Evolutionary conservation across 2,797 vertebrate genomes (phyloP).

Genomic region (Notolepis coatsorum): DNA sequence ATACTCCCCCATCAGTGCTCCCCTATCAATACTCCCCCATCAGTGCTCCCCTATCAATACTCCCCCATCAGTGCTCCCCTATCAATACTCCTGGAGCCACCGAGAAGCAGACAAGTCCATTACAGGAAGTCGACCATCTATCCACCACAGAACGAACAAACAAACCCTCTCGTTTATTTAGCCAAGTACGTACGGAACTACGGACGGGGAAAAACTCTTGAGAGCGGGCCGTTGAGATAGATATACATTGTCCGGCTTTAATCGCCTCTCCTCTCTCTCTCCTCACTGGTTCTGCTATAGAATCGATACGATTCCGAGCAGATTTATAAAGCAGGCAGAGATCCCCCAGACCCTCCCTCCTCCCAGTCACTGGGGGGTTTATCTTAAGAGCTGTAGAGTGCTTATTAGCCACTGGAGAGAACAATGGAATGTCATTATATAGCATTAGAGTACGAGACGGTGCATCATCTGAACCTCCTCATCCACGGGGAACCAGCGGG

Average conservation of each 20-base stretch:
- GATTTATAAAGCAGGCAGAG: background rate
- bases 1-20: background rate
- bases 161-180: background rate
- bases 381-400: conserved; percentile 8
- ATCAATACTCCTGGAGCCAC: background rate
- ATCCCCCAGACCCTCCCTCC: background rate
- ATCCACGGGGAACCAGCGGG: background rate
- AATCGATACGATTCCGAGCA: background rate
- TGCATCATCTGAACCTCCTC: background rate
- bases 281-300: background rate
- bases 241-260: background rate
- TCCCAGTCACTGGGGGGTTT: conserved; percentile 21
- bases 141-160: background rate
- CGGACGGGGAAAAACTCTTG: background rate
- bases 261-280: background rate
- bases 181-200: background rate
- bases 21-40: background rate
- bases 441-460: background rate
- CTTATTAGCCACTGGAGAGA: background rate
- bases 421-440: background rate
- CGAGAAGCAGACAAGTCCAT: background rate
- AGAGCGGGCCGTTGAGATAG: too few relatives aligned
- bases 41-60: background rate
- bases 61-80: background rate
- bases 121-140: background rate